Evolutionary conservation across 2,888 invertebrate genomes (phyloP).

Genomic region (Sthenelais limicola): DNA sequence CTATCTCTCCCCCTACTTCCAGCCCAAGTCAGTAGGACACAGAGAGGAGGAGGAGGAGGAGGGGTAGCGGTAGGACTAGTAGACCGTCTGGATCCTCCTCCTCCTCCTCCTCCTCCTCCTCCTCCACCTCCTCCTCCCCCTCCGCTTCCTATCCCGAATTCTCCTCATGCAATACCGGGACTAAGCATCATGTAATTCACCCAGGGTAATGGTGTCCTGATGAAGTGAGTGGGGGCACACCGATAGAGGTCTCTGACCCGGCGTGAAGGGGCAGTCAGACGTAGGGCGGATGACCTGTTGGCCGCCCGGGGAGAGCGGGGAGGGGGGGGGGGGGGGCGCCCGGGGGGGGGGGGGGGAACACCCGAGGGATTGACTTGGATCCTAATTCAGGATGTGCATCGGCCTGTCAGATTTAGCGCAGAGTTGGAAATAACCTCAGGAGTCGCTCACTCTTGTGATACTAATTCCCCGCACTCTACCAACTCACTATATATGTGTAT

Average conservation of each 20-base stretch:
- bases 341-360: neutral
- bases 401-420: too few species aligned
- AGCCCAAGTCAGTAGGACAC: too few species aligned
- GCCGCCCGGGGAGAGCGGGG: conserved; percentile 1
- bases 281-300: neutral
- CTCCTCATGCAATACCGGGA: conserved; percentile 11
- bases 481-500: too few species aligned
- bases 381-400: too few species aligned
- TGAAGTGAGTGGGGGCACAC: conserved; percentile 5
- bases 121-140: neutral
- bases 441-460: too few species aligned
- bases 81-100: neutral
- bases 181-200: conserved; percentile 30
- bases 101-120: neutral
- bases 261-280: neutral
- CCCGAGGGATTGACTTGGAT: neutral
- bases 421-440: too few species aligned
- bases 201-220: conserved; percentile 20
- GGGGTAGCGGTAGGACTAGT: too few species aligned
- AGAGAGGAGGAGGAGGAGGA: neutral
- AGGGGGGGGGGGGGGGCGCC: neutral
- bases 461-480: too few species aligned
- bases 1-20: too few species aligned
- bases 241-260: conserved; percentile 9
- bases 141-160: conserved; percentile 6